These are phyloP conservation scores for Lepas anatifera DNA, from an alignment of 2,888 invertebrate genomes.

Conservation along the genomic window DNA sequence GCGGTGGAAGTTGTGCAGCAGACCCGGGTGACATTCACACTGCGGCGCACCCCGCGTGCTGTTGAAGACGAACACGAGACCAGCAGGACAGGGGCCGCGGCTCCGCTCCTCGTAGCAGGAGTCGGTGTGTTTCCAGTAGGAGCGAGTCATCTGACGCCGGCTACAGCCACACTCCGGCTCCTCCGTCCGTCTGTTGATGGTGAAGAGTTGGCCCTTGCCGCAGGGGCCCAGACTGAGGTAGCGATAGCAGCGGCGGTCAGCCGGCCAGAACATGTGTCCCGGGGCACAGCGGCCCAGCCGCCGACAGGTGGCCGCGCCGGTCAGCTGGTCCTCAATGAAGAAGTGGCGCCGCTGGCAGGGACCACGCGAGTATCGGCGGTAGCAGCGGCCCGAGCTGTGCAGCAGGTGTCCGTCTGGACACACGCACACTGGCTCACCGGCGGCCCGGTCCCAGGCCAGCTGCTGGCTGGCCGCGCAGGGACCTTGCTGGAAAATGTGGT, in stretches of 20 bases:
- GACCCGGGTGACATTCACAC: constrained; percentile 56
- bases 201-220: constrained; percentile 50
- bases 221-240: constrained; percentile 61
- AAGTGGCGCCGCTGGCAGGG: constrained; percentile 55
- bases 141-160: constrained; percentile 29
- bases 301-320: constrained; percentile 18
- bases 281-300: constrained; percentile 23
- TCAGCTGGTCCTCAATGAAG: constrained; percentile 30
- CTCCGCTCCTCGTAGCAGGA: constrained; percentile 70
- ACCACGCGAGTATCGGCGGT: constrained; percentile 47
- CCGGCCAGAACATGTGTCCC: constrained; percentile 54
- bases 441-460: constrained; percentile 35
- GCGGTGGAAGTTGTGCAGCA: constrained; percentile 58
- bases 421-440: constrained; percentile 34
- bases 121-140: constrained; percentile 47
- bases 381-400: constrained; percentile 36
- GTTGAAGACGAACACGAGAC: constrained; percentile 52
- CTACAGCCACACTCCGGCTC: constrained; percentile 28
- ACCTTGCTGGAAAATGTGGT: constrained; percentile 60
- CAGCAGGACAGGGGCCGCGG: constrained; percentile 62
- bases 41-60: constrained; percentile 33
- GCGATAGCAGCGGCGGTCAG: constrained; percentile 59
- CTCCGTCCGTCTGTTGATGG: constrained; percentile 35
- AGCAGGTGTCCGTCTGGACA: constrained; percentile 15
- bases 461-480: constrained; percentile 49